phyloP scores from a whole-genome alignment of 1,140 invertebrate genomes.

The Bombus huntii region DNA sequence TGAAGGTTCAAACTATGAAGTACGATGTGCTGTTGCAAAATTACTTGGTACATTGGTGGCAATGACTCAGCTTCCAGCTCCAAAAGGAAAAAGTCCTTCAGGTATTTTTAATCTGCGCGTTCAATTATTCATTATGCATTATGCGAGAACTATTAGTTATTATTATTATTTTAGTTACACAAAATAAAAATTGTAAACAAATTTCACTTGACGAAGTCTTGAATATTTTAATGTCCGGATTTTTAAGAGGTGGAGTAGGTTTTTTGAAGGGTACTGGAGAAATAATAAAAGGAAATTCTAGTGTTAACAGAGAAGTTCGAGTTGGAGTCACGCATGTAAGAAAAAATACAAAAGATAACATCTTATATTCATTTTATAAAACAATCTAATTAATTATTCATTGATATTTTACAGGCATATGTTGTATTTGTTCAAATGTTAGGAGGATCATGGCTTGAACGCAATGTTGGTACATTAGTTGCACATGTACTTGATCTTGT shows the following conservation, averaged over 20 bases:
- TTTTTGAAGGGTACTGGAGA: constrained; percentile 97
- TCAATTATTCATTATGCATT: constrained; percentile 9
- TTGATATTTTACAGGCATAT: constrained; percentile 88
- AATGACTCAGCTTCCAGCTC: constrained; percentile 87
- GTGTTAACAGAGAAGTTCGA: constrained; percentile 96
- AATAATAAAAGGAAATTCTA: constrained; percentile 97
- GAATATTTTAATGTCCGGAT: constrained; percentile 96
- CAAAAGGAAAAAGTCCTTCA: constrained; percentile 78
- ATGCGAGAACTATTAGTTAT: constrained; percentile 25
- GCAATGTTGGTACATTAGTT: constrained; percentile 93
- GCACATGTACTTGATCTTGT: constrained; percentile 96
- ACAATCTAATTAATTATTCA: constrained; percentile 30
- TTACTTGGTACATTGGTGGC: constrained; percentile 94
- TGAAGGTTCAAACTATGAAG: constrained; percentile 97
- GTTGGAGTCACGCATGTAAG: constrained; percentile 96
- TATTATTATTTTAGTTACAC: constrained; percentile 79
- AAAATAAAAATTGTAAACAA: constrained; percentile 83
- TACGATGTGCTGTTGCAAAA: constrained; percentile 95
- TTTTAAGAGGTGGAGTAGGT: constrained; percentile 95
- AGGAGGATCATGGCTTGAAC: constrained; percentile 96
- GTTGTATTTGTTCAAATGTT: constrained; percentile 96
- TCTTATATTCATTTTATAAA: constrained; percentile 28
- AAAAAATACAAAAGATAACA: constrained; percentile 60
- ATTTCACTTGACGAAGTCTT: constrained; percentile 96
- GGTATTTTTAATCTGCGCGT: constrained; percentile 70